phyloP scores from a whole-genome alignment of 1,140 invertebrate genomes.

The Zaprionus nigranus region DNA sequence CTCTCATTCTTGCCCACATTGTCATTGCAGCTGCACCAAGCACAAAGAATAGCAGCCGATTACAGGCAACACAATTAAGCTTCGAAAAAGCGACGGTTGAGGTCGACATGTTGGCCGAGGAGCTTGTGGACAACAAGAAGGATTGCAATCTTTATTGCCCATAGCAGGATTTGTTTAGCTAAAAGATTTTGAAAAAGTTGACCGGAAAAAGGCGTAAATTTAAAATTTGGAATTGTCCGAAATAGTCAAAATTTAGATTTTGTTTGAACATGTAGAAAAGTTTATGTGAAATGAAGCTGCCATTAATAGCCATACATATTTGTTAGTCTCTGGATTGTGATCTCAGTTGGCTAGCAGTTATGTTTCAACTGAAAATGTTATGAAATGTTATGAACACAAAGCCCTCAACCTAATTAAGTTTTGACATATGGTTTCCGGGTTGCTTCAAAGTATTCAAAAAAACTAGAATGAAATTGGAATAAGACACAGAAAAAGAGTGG shows the following conservation, averaged over 20 bases:
- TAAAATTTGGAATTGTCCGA: slow-evolving; percentile 22
- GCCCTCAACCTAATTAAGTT: neutral
- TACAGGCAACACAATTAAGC: slow-evolving; percentile 64
- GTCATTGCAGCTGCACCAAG: slow-evolving; percentile 53
- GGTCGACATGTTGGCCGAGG: slow-evolving; percentile 51
- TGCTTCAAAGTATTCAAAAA: no score
- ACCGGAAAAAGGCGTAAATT: neutral
- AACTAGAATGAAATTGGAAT: no score
- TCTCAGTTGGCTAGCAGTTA: neutral
- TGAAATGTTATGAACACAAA: neutral
- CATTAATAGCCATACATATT: neutral
- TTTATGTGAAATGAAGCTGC: slow-evolving; percentile 12
- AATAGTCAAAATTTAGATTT: slow-evolving; percentile 3
- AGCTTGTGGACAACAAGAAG: slow-evolving; percentile 34
- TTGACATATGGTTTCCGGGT: neutral
- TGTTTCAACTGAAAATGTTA: neutral
- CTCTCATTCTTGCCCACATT: slow-evolving; percentile 38
- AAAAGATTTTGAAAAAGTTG: slow-evolving; percentile 1
- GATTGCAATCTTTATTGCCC: slow-evolving; percentile 22
- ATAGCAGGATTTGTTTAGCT: slow-evolving; percentile 8
- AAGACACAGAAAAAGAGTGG: no score
- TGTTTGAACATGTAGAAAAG: neutral
- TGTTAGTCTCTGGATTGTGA: neutral
- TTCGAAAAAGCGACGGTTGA: slow-evolving; percentile 44
- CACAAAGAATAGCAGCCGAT: slow-evolving; percentile 63